Base-by-base conservation (phyloP, 2,888 invertebrate species). In the Conops quadrifasciatus region DNA sequence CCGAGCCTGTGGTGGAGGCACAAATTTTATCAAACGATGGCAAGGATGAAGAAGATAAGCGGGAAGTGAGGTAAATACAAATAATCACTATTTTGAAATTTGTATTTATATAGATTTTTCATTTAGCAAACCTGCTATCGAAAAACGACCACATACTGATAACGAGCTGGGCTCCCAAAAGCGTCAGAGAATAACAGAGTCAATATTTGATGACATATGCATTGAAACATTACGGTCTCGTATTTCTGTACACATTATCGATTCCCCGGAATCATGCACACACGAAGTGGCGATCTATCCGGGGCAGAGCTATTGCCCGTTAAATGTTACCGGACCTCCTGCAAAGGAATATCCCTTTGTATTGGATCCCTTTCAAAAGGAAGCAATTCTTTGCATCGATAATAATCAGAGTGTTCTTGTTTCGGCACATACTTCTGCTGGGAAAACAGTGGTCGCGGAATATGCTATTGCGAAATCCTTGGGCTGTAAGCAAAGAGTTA, bases 371-470 rank as follows among this genome's bases (percentile, higher is more conserved):
- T 99, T 99, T 86, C 99, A 99, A 84, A 96, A 95, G 80, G 96
- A 98, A 86, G 97, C 98, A 0, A 94, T 98, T 75, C 86, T 94
- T 66, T 99, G 99, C 84, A 93, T 99, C 78, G 98, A 99, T 83
- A 99, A 99, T 85, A 92, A 95, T 82, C 98, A 99, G 83, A 98
- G 98, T 13, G 99, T 99, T 5, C 88, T 99, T 58, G 98, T 99
- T 0, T 98, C 99, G 1, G 99, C 99, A 9, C 99, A 99, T 83
- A 99, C 99, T 0, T 99, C 98, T 3, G 98, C 99, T 60, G 99
- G 99, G 67, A 99, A 99, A 90, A 99, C 99, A 70, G 98, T 98
- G 2, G 98, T 98, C 9, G 99, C 98, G 4, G 97, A 98, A 94
- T 98, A 86, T 88, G 95, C 98, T 1, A 96, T 99, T 82, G 98